Base-by-base conservation (phyloP, 2,113 vertebrate species). In the Misgurnus anguillicaudatus region DNA sequence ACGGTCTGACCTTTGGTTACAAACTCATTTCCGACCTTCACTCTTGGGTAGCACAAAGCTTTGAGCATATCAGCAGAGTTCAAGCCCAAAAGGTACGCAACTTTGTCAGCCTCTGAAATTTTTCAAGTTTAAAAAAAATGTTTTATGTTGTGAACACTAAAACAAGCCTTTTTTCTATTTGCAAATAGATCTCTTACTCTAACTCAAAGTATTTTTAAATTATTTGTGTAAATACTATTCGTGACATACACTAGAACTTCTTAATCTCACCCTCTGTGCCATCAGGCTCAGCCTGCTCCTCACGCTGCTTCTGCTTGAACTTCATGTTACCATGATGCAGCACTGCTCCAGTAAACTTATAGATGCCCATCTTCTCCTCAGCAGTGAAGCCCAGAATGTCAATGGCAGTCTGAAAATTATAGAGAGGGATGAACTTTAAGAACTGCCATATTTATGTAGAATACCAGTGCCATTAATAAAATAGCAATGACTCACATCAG, bases 251-350 rank as follows among this genome's bases (percentile, higher is more conserved):
- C 9, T 48, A 48, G 11, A 5, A 6, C 14, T 55, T 8, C 6
- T 48, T 48, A 66, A 51, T 61, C 69, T 67, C 36, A 83, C 94
- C 84, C 90, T 51, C 93, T 21, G 89, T 94, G 86, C 93, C 92
- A 0, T 94, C 93, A 0, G 91, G 90, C 79, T 94, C 93, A 0
- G 93, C 94, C 85, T 94, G 92, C 63, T 94, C 93, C 69, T 94
- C 93, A 13, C 93, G 82, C 77, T 94, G 93, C 83, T 94, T 94
- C 86, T 93, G 92, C 82, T 94, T 94, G 88, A 92, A 94, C 81
- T 91, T 93, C 93, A 94, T 93, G 82, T 94, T 94, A 4, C 92
- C 92, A 0, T 90, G 91, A 75, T 84, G 82, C 67, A 93, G 79
- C 47, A 95, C 95, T n/a, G 82, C 90, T 82, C 95, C 93, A 58